These are phyloP conservation scores for Tetramorium simillimum DNA, from an alignment of 1,140 invertebrate genomes.

Conservation along the genomic window DNA sequence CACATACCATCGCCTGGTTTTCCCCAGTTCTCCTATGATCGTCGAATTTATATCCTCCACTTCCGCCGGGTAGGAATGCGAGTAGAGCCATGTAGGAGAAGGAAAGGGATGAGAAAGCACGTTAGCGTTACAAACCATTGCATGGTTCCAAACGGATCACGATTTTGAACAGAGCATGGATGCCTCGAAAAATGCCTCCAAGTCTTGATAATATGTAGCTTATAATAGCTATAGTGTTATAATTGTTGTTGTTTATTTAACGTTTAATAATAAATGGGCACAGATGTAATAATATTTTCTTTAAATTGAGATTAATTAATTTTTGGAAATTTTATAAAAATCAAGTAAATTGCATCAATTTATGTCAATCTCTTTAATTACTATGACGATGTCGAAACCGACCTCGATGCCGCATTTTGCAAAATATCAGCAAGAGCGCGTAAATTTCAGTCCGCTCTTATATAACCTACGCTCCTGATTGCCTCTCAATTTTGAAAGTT, in stretches of 20 bases:
- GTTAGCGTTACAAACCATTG: slow-evolving; percentile 57
- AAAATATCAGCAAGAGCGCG: neutral
- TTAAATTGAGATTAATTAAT: neutral
- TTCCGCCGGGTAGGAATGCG: slow-evolving; percentile 42
- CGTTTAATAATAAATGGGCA: neutral
- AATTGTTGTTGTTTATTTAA: neutral
- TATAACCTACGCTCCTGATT: neutral
- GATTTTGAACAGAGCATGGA: neutral
- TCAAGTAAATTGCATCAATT: neutral
- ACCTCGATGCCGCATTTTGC: neutral
- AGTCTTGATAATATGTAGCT: neutral
- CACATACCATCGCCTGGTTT: slow-evolving; percentile 70
- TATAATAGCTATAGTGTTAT: neutral
- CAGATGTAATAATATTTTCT: neutral
- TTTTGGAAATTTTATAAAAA: neutral
- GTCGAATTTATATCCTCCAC: slow-evolving; percentile 67
- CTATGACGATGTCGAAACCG: neutral
- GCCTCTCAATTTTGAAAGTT: slow-evolving; percentile 28
- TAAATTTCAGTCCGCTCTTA: neutral
- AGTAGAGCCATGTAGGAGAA: neutral
- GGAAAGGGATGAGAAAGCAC: slow-evolving; percentile 42
- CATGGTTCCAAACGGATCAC: slow-evolving; percentile 36
- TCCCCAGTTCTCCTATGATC: slow-evolving; percentile 59
- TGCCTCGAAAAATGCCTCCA: neutral
- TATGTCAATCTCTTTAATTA: neutral